Percentiles rank a stretch among this genome's conserved stretches.
These are phyloP conservation scores for Vidua macroura DNA, from an alignment of 2,113 vertebrate genomes.

Conservation along the genomic window DNA sequence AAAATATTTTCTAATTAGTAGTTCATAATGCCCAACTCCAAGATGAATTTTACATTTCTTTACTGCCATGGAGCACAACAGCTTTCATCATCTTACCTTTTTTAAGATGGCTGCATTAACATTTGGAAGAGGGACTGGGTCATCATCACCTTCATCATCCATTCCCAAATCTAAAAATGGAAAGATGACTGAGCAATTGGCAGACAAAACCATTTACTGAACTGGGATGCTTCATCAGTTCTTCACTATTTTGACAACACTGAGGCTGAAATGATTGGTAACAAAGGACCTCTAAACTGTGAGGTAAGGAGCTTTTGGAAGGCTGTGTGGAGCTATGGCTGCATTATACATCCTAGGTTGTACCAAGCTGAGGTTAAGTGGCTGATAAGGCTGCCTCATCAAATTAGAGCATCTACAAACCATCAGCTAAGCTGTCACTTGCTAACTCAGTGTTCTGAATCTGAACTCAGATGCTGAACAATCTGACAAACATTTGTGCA, in stretches of 20 bases:
- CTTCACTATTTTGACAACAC: neutral
- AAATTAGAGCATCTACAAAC: neutral
- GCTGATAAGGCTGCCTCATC: neutral
- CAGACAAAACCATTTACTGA: neutral
- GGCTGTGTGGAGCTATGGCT: neutral
- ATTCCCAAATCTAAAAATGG: slow-evolving; percentile 91
- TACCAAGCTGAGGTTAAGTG: neutral
- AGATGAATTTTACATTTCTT: neutral
- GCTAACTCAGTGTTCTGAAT: neutral
- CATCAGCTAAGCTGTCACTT: neutral
- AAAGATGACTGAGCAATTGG: slow-evolving; percentile 2
- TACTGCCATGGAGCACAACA: neutral
- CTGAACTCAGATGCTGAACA: neutral
- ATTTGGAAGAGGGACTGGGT: slow-evolving; percentile 97
- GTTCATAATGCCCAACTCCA: neutral
- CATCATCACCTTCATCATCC: slow-evolving; percentile 99
- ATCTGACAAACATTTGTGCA: neutral
- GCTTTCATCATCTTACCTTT: slow-evolving; percentile 80
- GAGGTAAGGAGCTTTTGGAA: neutral
- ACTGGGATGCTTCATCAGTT: neutral
- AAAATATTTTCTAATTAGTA: neutral
- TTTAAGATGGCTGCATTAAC: slow-evolving; percentile 98
- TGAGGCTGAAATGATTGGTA: neutral
- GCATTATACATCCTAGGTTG: neutral
- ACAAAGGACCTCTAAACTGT: neutral